These are phyloP conservation scores for Drosophila parthenogenetica DNA, from an alignment of 2,888 invertebrate species.

Conservation along the genomic window DNA sequence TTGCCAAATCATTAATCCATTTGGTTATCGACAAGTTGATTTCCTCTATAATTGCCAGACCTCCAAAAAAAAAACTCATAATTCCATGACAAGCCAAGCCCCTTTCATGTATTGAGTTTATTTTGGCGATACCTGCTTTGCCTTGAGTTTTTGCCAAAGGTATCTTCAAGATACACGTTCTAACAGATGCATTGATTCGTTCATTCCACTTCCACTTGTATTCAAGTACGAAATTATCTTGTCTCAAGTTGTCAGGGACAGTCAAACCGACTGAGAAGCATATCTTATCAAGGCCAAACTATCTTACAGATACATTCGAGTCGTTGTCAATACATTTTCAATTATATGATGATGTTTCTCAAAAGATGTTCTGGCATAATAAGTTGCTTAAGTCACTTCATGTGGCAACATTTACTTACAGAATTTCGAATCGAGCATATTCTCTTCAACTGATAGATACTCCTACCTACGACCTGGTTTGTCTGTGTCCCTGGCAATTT, in stretches of 20 bases:
- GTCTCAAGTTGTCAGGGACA: slow-evolving; percentile 78
- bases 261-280: slow-evolving; percentile 26
- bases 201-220: slow-evolving; percentile 25
- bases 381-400: slow-evolving; percentile 43
- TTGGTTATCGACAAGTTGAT: slow-evolving; percentile 48
- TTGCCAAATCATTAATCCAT: slow-evolving; percentile 68
- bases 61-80: slow-evolving; percentile 8
- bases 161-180: slow-evolving; percentile 48
- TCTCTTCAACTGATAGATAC: slow-evolving; percentile 51
- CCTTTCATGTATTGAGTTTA: slow-evolving; percentile 20
- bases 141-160: slow-evolving; percentile 32
- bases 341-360: slow-evolving; percentile 30
- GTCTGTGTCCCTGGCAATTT: slow-evolving; percentile 45
- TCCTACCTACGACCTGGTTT: slow-evolving; percentile 2
- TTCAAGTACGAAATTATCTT: slow-evolving; percentile 79
- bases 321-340: slow-evolving; percentile 19
- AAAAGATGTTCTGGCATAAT: slow-evolving; percentile 28
- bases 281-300: slow-evolving; percentile 57
- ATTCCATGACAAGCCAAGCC: slow-evolving; percentile 30
- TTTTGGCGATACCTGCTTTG: slow-evolving; percentile 16
- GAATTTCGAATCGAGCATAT: slow-evolving; percentile 18
- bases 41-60: slow-evolving; percentile 15
- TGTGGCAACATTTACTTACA: slow-evolving; percentile 14
- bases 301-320: slow-evolving; percentile 19
- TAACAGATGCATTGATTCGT: slow-evolving; percentile 42